Conservation (phyloP, 2,797 vertebrate genomes). For the Artibeus lituratus region DNA sequence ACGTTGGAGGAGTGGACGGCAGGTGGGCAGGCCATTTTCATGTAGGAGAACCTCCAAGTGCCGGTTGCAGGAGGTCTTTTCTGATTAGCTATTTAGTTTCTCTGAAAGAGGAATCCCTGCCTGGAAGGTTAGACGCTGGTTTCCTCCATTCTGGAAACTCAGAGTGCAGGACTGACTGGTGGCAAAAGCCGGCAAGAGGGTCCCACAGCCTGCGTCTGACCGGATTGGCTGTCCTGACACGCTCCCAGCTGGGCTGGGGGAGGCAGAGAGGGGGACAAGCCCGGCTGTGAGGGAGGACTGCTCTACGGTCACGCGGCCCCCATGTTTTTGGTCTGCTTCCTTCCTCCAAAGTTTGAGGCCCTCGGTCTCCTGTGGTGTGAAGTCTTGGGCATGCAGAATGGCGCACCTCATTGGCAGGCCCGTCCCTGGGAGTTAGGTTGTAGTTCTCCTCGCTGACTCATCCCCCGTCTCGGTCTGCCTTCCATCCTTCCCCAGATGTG, state of each 20-base stretch:
- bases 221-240: background rate
- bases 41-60: background rate
- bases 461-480: background rate
- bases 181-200: background rate
- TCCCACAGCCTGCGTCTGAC: background rate
- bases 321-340: background rate
- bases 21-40: background rate
- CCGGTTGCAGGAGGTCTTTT: background rate
- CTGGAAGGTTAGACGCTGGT: background rate
- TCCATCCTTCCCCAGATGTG: background rate
- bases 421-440: background rate
- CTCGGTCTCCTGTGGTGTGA: background rate
- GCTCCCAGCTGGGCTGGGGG: background rate
- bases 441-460: background rate
- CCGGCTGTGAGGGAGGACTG: background rate
- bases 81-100: background rate
- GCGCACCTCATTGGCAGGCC: background rate
- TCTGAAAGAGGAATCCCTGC: background rate
- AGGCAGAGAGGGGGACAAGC: background rate
- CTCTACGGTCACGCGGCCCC: too few relatives aligned
- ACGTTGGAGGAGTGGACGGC: accelerated
- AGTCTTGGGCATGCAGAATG: background rate
- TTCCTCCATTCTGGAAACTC: background rate
- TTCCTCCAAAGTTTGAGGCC: background rate
- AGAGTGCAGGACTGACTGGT: background rate